Percentiles rank a stretch among this genome's conserved stretches.
Evolutionary conservation across 2,888 invertebrate species (phyloP).

Genomic region (Opisthograptis luteolata): DNA sequence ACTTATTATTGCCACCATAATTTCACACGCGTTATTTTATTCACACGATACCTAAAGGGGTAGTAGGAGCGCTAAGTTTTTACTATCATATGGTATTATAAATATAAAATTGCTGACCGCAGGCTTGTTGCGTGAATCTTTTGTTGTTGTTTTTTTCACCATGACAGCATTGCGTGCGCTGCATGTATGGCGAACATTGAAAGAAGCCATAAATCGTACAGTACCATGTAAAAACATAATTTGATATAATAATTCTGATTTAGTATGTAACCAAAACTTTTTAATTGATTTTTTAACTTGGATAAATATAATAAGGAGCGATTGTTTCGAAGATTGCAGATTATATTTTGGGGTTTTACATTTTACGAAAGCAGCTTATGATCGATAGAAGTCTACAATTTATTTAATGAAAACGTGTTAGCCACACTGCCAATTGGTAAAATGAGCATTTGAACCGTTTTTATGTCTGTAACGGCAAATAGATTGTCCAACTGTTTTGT

Average conservation of each 20-base stretch:
- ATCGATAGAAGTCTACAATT: too few relatives aligned
- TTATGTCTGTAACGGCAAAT: too few relatives aligned
- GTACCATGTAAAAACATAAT: slow-evolving; percentile 56
- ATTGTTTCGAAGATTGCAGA: not conserved
- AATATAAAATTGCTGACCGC: slow-evolving; percentile 69
- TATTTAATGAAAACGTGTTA: too few relatives aligned
- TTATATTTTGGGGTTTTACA: not conserved
- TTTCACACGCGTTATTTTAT: slow-evolving; percentile 25
- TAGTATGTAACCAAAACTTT: slow-evolving; percentile 27
- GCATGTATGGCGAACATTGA: slow-evolving; percentile 64
- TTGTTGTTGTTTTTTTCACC: slow-evolving; percentile 56
- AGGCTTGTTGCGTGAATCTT: slow-evolving; percentile 55
- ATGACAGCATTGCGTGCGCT: slow-evolving; percentile 64
- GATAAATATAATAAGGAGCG: slow-evolving; percentile 8
- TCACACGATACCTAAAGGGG: slow-evolving; percentile 44
- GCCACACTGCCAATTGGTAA: too few relatives aligned
- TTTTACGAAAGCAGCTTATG: too few relatives aligned
- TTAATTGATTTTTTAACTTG: slow-evolving; percentile 29
- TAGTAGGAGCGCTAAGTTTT: slow-evolving; percentile 53
- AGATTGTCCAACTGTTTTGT: too few relatives aligned
- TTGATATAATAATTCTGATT: slow-evolving; percentile 57
- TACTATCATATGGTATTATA: slow-evolving; percentile 60
- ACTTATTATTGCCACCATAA: slow-evolving; percentile 8
- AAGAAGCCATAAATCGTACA: slow-evolving; percentile 61
- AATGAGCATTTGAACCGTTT: too few relatives aligned